Evolutionary conservation across 2,797 vertebrate species (phyloP), one percentile per base, ranked within the genome.

Genomic region (Sebastes minor): DNA sequence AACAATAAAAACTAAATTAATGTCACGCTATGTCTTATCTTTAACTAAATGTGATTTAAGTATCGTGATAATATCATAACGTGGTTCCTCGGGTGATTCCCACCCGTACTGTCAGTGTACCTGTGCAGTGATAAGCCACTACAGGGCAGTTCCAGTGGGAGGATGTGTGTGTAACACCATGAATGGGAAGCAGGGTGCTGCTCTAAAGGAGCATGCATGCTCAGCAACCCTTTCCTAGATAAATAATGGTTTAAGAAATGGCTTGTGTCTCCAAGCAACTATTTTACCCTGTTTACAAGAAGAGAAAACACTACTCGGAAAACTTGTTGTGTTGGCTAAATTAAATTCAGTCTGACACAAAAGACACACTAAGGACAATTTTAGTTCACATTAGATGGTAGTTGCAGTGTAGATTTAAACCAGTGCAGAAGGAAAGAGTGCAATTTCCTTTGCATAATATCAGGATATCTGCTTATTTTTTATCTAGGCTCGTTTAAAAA

Each of bases 181-280:
- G 46, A 66, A 71, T 49, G 35, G 18, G 68, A 79, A 64, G 68
- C 65, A 13, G 4, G 8, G 10, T 20, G 55, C 38, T 62, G 80
- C 79, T 78, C 71, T 70, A 83, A 59, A 71, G 20, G 53, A 63
- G 57, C 52, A 5, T 88, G 70, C 87, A 62, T n/a, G 64, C 75
- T 86, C 85, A 86, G 90, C 82, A 89, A 30, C 53, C 55, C 63
- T 23, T 72, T 55, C 38, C 28, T 7, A 25, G 78, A 86, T 86
- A 83, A 91, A 89, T 76, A 87, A 83, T 84, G 71, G 65, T 83
- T 88, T 78, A 78, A 77, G 73, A 78, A 85, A 78, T 73, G 60
- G 20, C 76, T 69, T 71, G 74, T 80, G 78, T 88, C 80, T 82
- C 76, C 63, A 20, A 87, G 86, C 82, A 66, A 63, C 72, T 75